phyloP scores from a whole-genome alignment of 92 coral and sea anemone genomes.

The Umimayanthus kanabou region DNA sequence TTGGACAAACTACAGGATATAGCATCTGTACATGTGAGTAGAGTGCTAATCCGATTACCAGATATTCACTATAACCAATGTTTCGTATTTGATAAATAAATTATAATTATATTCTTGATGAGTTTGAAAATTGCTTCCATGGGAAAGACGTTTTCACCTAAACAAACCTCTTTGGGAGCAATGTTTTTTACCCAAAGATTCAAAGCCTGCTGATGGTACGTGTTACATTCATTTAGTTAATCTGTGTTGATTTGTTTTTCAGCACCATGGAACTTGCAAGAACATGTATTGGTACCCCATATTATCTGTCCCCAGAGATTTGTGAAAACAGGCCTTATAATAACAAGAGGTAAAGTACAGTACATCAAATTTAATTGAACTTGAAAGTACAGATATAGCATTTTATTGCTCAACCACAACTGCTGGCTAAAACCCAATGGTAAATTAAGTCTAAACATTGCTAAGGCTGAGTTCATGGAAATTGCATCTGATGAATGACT shows the following conservation, averaged over 20 bases:
- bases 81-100: too few species aligned
- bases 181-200: not conserved
- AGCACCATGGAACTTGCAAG: conserved; percentile 98
- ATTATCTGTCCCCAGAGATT: conserved; percentile 97
- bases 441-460: too few species aligned
- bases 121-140: not conserved
- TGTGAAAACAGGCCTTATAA: conserved; percentile 97
- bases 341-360: conserved; percentile 81
- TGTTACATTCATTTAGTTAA: not conserved
- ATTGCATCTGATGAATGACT: too few species aligned
- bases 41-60: conserved; percentile 56
- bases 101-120: too few species aligned
- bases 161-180: not conserved
- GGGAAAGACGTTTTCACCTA: not conserved
- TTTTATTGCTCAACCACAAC: too few species aligned
- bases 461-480: too few species aligned
- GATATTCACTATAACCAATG: too few species aligned
- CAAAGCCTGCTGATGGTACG: not conserved
- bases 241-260: conserved; percentile 25
- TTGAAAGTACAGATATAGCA: too few species aligned
- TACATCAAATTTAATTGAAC: too few species aligned
- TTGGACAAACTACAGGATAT: conserved; percentile 24
- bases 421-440: too few species aligned
- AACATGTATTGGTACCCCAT: conserved; percentile 97
- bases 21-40: conserved; percentile 92